Conservation (phyloP, 1,140 invertebrate species). For the Drosophila fuyamai region DNA sequence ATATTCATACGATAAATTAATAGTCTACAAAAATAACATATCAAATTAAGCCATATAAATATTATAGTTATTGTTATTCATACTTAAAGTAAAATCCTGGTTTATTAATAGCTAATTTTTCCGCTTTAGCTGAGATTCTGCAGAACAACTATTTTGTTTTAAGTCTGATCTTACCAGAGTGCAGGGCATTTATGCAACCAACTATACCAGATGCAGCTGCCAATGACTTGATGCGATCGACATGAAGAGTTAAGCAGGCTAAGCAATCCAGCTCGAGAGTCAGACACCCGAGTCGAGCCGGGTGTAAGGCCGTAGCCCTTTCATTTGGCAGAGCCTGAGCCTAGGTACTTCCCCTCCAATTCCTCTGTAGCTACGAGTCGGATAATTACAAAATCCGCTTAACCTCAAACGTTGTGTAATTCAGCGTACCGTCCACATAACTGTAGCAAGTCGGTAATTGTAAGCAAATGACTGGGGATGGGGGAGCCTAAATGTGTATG, state of each 20-base stretch:
- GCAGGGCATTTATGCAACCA: constrained; percentile 5
- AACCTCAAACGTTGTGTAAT: constrained; percentile 83
- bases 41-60: no score
- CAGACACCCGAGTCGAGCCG: constrained; percentile 26
- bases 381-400: constrained; percentile 82
- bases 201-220: constrained; percentile 1
- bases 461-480: constrained; percentile 27
- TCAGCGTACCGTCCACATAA: constrained; percentile 66
- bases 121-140: no score
- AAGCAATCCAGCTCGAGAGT: constrained; percentile 17
- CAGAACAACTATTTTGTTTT: no score
- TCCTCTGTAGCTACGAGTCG: constrained; percentile 61
- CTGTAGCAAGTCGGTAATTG: constrained; percentile 69
- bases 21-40: no score
- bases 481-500: constrained; percentile 55
- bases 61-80: no score
- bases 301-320: constrained; percentile 31
- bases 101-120: no score
- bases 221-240: constrained; percentile 36
- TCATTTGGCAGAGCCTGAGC: constrained; percentile 31
- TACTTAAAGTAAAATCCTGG: no score
- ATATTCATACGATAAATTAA: no score
- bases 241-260: constrained; percentile 28
- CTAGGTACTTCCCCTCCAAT: neutral
- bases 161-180: neutral